Conservation (phyloP, 2,113 vertebrate species). For the Chloropsis hardwickii region DNA sequence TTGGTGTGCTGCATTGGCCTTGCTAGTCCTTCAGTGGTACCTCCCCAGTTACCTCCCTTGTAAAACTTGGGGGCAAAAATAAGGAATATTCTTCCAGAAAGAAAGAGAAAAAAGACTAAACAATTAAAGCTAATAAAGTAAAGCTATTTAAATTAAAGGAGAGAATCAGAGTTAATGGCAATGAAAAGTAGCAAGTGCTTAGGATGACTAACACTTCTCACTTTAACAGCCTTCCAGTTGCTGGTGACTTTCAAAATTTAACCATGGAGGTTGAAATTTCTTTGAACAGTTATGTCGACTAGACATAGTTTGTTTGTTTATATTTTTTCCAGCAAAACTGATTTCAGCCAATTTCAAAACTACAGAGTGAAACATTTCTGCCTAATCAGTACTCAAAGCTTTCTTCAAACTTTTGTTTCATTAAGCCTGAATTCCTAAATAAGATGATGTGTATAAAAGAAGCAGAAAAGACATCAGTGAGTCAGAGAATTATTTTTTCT, state of each 20-base stretch:
- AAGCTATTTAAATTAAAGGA: neutral
- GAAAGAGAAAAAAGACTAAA: neutral
- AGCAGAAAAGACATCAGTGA: neutral
- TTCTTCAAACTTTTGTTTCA: neutral
- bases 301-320: neutral
- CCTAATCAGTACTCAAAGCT: neutral
- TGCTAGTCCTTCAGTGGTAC: neutral
- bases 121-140: neutral
- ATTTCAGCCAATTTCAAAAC: neutral
- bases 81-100: neutral
- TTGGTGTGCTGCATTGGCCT: neutral
- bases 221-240: neutral
- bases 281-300: rapidly evolving
- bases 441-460: neutral
- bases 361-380: neutral
- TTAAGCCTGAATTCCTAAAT: neutral
- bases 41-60: neutral
- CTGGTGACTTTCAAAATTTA: neutral
- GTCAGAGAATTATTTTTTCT: neutral
- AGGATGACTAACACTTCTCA: neutral
- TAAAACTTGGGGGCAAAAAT: neutral
- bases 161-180: neutral
- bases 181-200: neutral
- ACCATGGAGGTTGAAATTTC: neutral
- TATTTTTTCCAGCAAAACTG: neutral